Percentiles rank a stretch among this genome's conserved stretches.
These are phyloP conservation scores for Formica aserva DNA, from an alignment of 2,888 invertebrate genomes.

Conservation along the genomic window DNA sequence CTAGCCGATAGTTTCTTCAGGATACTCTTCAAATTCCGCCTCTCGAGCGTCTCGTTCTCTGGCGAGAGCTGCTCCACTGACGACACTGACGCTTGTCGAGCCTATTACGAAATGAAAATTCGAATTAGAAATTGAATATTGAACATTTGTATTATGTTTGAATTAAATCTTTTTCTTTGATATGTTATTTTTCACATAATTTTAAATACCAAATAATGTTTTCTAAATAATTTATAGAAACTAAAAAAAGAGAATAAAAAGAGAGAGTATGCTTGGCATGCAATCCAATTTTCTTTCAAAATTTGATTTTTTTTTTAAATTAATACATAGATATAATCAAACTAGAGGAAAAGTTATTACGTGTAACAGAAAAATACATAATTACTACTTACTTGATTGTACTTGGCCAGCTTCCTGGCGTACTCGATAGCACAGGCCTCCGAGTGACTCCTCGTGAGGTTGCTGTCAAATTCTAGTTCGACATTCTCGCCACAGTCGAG, in stretches of 20 bases:
- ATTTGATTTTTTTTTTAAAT: not conserved
- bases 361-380: not conserved
- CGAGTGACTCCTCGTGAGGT: constrained; percentile 92
- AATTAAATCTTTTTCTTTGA: not conserved
- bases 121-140: not conserved
- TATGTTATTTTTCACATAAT: not conserved
- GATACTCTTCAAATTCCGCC: constrained; percentile 94
- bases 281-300: not conserved
- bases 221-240: constrained; percentile 5
- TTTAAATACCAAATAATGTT: not conserved
- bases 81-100: constrained; percentile 57
- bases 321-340: not conserved
- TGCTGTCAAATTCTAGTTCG: constrained; percentile 87
- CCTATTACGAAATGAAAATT: constrained; percentile 36
- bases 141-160: not conserved
- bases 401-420: constrained; percentile 82
- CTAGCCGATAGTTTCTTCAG: constrained; percentile 93
- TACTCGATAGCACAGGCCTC: constrained; percentile 92
- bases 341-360: not conserved
- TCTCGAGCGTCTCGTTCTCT: constrained; percentile 94
- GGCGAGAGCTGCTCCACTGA: constrained; percentile 85
- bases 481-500: constrained; percentile 91
- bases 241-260: not conserved
- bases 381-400: constrained; percentile 79
- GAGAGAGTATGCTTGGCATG: not conserved